Base-by-base conservation (phyloP, 2,113 vertebrate genomes). In the Sclerurus mexicanus region DNA sequence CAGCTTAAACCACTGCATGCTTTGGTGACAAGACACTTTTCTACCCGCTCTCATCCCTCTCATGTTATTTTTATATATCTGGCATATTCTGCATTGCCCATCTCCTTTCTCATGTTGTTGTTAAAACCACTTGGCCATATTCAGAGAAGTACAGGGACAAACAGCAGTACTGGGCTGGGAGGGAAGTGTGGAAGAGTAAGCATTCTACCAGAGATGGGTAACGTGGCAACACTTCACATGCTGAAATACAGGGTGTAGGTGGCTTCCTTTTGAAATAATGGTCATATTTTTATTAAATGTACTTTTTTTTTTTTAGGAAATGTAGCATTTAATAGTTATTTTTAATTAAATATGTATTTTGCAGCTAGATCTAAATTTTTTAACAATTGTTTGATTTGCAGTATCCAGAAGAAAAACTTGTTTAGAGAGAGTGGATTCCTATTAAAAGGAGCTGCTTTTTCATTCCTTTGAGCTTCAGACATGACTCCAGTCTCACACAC, bases 181-280 rank as follows among this genome's bases (percentile, higher is more conserved):
- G 37, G 37, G 33, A 40, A 76, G 60, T 15, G 25, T 63, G 35
- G 47, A 68, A 73, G 66, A 60, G 53, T 71, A 87, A 87, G 25
- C 2, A 0, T 72, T 81, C 56, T 37, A 20, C 33, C 7, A 6
- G 50, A 42, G 33, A 19, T 16, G 37, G n/a, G 37, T n/a, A 39
- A 50, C 0, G 0, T 37, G 66, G 19, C 0, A 0, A 39, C 4
- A 9, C n/a, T 76, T 87, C 59, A 49, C 13, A 9, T 5, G 18
- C 6, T 82, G 56, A 79, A 90, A 69, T 44, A 33, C 25, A 23
- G 18, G 19, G 19, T 37, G 13, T 60, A 59, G 27, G 58, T 28
- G 16, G 14, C n/a, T 78, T 69, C 19, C 50, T 52, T 58, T 60
- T 19, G 2, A 82, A 79, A 63, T 28, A 85, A 53, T 42, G 6